These are phyloP conservation scores for Biston betularia DNA, from an alignment of 2,888 invertebrate species.

Conservation along the genomic window DNA sequence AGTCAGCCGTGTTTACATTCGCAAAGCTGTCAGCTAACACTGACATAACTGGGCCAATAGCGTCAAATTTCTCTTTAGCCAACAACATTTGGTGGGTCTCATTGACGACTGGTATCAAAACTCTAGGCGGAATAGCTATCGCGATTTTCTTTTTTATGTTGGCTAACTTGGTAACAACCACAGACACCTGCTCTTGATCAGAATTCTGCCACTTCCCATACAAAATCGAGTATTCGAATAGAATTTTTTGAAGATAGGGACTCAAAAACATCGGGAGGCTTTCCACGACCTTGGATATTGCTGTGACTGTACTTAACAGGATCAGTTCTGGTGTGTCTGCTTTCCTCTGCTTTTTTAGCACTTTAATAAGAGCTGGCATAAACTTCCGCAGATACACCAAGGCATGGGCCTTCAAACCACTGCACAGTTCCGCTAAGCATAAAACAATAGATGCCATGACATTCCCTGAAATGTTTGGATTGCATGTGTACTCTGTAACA, in stretches of 20 bases:
- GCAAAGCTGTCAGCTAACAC: constrained; percentile 91
- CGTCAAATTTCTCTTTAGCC: constrained; percentile 85
- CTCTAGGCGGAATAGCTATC: constrained; percentile 89
- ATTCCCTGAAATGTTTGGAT: constrained; percentile 82
- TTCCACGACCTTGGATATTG: constrained; percentile 93
- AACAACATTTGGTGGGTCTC: constrained; percentile 88
- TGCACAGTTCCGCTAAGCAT: constrained; percentile 92
- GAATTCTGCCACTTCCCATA: constrained; percentile 80
- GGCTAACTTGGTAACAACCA: constrained; percentile 85
- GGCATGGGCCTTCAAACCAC: constrained; percentile 91
- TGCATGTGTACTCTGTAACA: constrained; percentile 87
- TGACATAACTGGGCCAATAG: constrained; percentile 90
- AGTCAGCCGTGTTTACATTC: constrained; percentile 87
- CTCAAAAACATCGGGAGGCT: constrained; percentile 94
- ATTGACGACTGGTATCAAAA: constrained; percentile 91
- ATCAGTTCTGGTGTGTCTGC: constrained; percentile 87
- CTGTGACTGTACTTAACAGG: constrained; percentile 91
- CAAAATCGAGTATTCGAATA: constrained; percentile 88
- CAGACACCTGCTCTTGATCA: constrained; percentile 81
- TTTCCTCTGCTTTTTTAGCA: constrained; percentile 87
- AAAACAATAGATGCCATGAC: constrained; percentile 91
- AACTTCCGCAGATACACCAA: constrained; percentile 91
- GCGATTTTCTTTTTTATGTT: constrained; percentile 90
- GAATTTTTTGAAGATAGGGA: constrained; percentile 91
- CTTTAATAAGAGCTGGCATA: constrained; percentile 90